Base-by-base conservation (phyloP, 2,888 invertebrate genomes). In the Celastrina argiolus region DNA sequence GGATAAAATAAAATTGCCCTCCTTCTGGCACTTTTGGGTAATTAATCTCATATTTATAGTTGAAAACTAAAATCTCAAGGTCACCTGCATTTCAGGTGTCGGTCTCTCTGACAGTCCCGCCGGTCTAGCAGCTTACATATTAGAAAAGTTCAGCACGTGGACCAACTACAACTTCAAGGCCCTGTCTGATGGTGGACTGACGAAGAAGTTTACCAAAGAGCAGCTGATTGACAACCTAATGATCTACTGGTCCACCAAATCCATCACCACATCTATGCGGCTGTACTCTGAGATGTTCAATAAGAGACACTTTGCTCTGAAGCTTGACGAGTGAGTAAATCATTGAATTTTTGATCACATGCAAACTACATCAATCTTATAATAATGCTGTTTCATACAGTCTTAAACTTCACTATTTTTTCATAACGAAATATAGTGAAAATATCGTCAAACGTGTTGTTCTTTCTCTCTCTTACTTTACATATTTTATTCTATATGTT, bases 61-160 rank as follows among this genome's bases (percentile, higher is more conserved):
- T n/a, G n/a, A n/a, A n/a, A n/a, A n/a, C n/a, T n/a, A n/a, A n/a
- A n/a, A n/a, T n/a, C 31, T 31, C 31, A 31, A 31, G 2, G 2
- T 31, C 1, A 1, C 31, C 31, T 31, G 31, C 4, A 31, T 31
- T 61, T 18, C 64, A 74, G 74, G 74, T 6, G 68, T 73, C 1
- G 74, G 72, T n/a, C 61, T 75, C n/a, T 14, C 71, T 26, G 95
- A 96, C 73, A 95, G 96, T 0, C 97, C 97, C 0, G 92, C 94
- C 2, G 97, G 96, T 31, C 86, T 97, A 59, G 95, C 96, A 0
- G 95, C 95, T 0, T 97, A 97, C 74, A 94, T 97, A 66, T 80
- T 97, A 26, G 97, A 97, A 78, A 97, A 97, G 81, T 97, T 97
- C 85, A 94, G 94, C 12, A 93, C 94, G 0, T 95, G 96, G 94